Evolutionary conservation across 37 sponge, comb jelly and placozoan genomes (phyloP).

Genomic region (Petrosia ficiformis): DNA sequence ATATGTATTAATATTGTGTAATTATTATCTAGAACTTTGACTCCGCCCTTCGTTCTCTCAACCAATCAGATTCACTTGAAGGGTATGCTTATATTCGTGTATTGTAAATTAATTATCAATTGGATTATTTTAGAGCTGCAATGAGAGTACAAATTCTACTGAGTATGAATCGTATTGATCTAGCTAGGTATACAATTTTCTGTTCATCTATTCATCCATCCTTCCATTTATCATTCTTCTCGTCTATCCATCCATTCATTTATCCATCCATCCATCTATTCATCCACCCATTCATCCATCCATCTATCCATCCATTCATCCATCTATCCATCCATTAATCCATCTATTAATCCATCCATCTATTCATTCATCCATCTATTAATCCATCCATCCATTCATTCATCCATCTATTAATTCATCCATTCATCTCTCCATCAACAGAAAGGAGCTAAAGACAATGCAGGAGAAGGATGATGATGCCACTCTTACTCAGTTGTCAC

Average conservation of each 20-base stretch:
- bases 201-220: not conserved
- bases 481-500: constrained; percentile 90
- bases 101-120: no score
- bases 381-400: not conserved
- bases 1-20: no score
- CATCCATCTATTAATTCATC: not conserved
- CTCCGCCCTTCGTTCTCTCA: constrained; percentile 66
- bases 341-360: constrained; percentile 85
- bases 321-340: not conserved
- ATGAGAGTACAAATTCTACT: constrained; percentile 85
- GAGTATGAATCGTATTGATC: constrained; percentile 88
- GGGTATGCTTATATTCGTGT: constrained; percentile 38
- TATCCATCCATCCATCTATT: constrained; percentile 94
- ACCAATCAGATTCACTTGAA: constrained; percentile 81
- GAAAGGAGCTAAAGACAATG: constrained; percentile 92
- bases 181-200: constrained; percentile 71
- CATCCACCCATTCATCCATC: constrained; percentile 38
- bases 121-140: constrained; percentile 63
- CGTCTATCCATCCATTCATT: no score
- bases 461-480: constrained; percentile 96
- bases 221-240: not conserved
- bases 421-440: no score
- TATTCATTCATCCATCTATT: constrained; percentile 4
- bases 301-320: not conserved
- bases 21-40: constrained; percentile 84